phyloP scores from a whole-genome alignment of 2,888 invertebrate genomes.

The Amblyjoppa proteus region DNA sequence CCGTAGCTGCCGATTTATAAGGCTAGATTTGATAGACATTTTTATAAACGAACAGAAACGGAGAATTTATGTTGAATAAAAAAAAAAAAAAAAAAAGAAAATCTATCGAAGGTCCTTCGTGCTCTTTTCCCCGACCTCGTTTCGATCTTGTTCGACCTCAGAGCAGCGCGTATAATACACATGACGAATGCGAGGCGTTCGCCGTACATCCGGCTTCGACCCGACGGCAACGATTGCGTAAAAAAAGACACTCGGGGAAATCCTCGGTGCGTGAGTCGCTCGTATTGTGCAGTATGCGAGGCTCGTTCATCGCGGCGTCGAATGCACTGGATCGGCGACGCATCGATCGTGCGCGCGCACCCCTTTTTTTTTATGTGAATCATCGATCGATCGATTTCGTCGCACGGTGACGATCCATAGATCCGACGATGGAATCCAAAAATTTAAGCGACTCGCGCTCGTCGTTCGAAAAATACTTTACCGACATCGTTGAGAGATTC shows the following conservation, averaged over 20 bases:
- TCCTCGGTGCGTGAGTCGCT: constrained; percentile 51
- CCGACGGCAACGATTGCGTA: constrained; percentile 40
- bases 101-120: neutral
- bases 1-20: neutral
- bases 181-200: constrained; percentile 36
- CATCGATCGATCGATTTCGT: constrained; percentile 36
- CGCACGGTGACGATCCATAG: neutral
- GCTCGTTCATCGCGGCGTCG: constrained; percentile 2
- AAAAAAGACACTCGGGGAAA: constrained; percentile 50
- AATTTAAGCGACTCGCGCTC: neutral
- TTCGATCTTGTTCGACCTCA: constrained; percentile 18
- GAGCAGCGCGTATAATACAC: constrained; percentile 2
- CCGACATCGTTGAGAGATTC: neutral
- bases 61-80: neutral
- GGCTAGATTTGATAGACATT: neutral
- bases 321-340: constrained; percentile 43
- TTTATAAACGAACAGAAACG: neutral
- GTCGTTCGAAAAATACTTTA: neutral
- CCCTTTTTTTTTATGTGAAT: constrained; percentile 5
- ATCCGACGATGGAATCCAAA: neutral
- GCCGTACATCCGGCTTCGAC: constrained; percentile 47
- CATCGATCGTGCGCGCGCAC: constrained; percentile 27
- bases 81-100: neutral
- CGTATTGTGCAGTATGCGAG: neutral
- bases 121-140: constrained; percentile 31